Percentiles rank a stretch among this genome's conserved stretches.
phyloP scores from a whole-genome alignment of 2,113 vertebrate species.

The Glaucidium brasilianum region DNA sequence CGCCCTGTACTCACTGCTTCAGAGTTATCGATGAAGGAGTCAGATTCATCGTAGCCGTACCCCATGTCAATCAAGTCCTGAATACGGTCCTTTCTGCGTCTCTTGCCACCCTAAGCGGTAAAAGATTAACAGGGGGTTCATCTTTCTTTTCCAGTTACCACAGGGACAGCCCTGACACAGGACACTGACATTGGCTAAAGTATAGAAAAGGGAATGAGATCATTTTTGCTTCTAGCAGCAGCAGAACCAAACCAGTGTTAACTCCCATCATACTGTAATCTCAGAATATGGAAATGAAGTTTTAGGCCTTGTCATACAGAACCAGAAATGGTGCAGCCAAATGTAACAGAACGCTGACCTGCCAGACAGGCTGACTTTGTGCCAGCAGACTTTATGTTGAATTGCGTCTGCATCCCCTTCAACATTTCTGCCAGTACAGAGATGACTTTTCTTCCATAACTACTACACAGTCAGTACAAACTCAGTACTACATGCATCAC shows the following conservation, averaged over 20 bases:
- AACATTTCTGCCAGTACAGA: not conserved
- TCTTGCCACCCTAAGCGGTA: slow-evolving; percentile 78
- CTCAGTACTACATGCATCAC: accelerated
- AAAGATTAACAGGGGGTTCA: not conserved
- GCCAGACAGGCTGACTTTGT: no score
- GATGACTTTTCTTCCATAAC: not conserved
- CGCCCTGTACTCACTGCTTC: slow-evolving; percentile 86
- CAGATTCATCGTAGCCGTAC: slow-evolving; percentile 92
- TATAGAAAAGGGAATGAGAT: not conserved
- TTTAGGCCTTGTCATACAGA: not conserved
- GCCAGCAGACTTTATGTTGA: not conserved
- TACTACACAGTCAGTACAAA: not conserved
- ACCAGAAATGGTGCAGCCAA: not conserved
- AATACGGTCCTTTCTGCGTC: slow-evolving; percentile 85
- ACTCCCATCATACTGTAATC: not conserved
- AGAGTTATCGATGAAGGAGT: slow-evolving; percentile 98
- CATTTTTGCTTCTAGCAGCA: not conserved
- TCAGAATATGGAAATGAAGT: not conserved
- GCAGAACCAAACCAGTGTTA: not conserved
- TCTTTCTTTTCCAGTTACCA: not conserved
- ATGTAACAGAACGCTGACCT: not conserved
- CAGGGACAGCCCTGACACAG: not conserved
- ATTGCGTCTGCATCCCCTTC: not conserved
- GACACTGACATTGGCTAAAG: not conserved
- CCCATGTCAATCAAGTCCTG: slow-evolving; percentile 96